phyloP scores from a whole-genome alignment of 2,888 invertebrate species.

The Oligia fasciuncula region DNA sequence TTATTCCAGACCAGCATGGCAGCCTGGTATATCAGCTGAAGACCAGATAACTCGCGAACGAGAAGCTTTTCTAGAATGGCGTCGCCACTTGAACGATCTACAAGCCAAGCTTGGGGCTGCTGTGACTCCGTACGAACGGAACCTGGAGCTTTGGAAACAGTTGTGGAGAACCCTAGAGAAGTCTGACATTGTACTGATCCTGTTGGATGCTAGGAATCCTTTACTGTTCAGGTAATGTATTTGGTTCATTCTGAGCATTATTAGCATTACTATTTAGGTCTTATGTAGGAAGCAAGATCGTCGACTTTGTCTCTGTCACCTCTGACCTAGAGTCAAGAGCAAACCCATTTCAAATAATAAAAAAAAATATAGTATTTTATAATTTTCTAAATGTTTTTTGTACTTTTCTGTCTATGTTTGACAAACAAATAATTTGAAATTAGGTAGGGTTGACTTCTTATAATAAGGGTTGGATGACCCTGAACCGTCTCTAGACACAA shows the following conservation, averaged over 20 bases:
- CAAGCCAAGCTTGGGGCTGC: slow-evolving; percentile 94
- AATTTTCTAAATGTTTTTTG: neutral
- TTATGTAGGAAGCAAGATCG: neutral
- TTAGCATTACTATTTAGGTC: neutral
- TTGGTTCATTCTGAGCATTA: neutral
- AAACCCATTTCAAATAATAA: no score
- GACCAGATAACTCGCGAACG: slow-evolving; percentile 95
- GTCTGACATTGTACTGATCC: slow-evolving; percentile 97
- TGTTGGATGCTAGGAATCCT: slow-evolving; percentile 99
- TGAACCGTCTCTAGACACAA: neutral
- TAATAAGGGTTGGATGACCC: neutral
- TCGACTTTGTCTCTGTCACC: no score
- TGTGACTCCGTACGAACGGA: slow-evolving; percentile 99
- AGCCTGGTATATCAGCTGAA: slow-evolving; percentile 92
- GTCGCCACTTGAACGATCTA: slow-evolving; percentile 94
- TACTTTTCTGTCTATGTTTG: neutral
- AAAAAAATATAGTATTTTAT: neutral
- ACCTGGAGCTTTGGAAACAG: slow-evolving; percentile 99
- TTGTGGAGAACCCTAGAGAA: slow-evolving; percentile 99
- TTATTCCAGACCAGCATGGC: slow-evolving; percentile 94
- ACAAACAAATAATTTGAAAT: neutral
- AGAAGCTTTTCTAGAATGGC: slow-evolving; percentile 97
- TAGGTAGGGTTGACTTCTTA: neutral
- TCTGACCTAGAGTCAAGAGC: no score
- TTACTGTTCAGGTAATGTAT: slow-evolving; percentile 92